Percentiles rank a stretch among this genome's conserved stretches.
Conservation (phyloP, 2,888 invertebrate species). For the Ichneumoninae sp. region DNA sequence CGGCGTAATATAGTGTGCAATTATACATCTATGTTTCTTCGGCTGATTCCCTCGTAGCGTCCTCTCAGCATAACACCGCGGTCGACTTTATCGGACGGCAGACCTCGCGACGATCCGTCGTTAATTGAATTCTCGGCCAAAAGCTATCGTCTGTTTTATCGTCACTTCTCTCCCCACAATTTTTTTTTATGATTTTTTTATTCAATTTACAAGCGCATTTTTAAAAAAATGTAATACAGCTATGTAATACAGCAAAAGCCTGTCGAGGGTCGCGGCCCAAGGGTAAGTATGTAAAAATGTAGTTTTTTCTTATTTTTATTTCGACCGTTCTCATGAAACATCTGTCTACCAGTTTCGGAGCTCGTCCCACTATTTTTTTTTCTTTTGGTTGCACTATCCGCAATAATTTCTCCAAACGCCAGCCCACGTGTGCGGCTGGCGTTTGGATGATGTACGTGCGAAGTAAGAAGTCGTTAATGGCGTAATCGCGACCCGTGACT, state of each 20-base stretch:
- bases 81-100: constrained; percentile 16
- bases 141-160: constrained; percentile 50
- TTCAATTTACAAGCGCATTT: background rate
- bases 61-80: background rate
- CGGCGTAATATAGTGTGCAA: constrained; percentile 26
- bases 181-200: background rate
- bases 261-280: too few relatives aligned
- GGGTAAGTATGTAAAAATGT: too few relatives aligned
- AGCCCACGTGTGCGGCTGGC: too few relatives aligned
- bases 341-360: too few relatives aligned
- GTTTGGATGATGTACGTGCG: too few relatives aligned
- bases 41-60: background rate
- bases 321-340: too few relatives aligned
- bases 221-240: background rate
- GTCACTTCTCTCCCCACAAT: constrained; percentile 11
- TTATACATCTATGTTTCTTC: constrained; percentile 10
- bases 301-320: too few relatives aligned
- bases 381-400: too few relatives aligned
- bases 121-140: constrained; percentile 54
- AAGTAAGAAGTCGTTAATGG: too few relatives aligned
- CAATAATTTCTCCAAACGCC: too few relatives aligned
- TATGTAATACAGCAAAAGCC: background rate
- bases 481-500: too few relatives aligned
- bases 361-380: too few relatives aligned
- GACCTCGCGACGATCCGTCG: background rate